These are phyloP conservation scores for Odontomachus brunneus DNA, from an alignment of 1,140 invertebrate genomes.

Conservation along the genomic window DNA sequence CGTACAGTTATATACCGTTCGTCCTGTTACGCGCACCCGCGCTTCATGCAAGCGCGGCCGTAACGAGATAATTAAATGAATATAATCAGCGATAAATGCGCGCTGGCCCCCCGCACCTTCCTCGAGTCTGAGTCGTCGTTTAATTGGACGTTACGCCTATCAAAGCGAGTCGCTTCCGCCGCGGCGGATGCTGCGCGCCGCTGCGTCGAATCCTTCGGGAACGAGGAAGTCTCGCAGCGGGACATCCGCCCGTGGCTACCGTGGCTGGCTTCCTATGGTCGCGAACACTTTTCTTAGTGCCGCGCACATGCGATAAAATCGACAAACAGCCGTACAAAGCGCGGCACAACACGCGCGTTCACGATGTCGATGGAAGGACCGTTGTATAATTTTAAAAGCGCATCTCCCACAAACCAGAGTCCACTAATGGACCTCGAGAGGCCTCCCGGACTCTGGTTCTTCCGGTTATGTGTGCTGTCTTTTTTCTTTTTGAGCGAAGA, in stretches of 20 bases:
- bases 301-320: conserved; percentile 4
- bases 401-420: no score
- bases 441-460: no score
- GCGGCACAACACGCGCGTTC: no score
- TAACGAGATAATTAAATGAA: conserved; percentile 78
- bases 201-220: conserved; percentile 57
- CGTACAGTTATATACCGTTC: conserved; percentile 3
- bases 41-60: conserved; percentile 33
- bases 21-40: conserved; percentile 39
- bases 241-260: conserved; percentile 50
- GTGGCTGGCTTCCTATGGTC: conserved; percentile 32
- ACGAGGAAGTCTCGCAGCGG: conserved; percentile 61
- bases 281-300: conserved; percentile 30
- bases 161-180: conserved; percentile 49
- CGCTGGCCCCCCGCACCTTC: not conserved
- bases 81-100: conserved; percentile 60
- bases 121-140: conserved; percentile 47
- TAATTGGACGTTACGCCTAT: conserved; percentile 69
- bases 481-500: no score
- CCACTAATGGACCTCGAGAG: no score
- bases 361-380: no score
- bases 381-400: no score
- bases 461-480: no score
- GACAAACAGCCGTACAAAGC: no score
- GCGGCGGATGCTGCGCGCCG: conserved; percentile 10